These are phyloP conservation scores for Boloria selene DNA, from an alignment of 2,888 invertebrate species.

Conservation along the genomic window DNA sequence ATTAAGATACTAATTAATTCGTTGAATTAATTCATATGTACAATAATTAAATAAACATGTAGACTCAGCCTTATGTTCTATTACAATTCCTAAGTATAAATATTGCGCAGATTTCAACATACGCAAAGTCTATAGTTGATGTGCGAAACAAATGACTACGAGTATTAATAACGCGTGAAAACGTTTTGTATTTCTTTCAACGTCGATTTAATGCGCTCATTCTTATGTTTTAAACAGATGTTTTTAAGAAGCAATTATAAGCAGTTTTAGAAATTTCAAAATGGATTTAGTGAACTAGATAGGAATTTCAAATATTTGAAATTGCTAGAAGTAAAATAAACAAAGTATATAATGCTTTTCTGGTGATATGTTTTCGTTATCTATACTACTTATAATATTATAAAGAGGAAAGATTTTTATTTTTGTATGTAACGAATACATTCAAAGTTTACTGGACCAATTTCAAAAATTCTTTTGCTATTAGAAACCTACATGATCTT, in stretches of 20 bases:
- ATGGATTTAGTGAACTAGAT: not conserved
- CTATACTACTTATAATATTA: too few species aligned
- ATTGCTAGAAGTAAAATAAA: too few species aligned
- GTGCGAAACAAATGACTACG: constrained; percentile 5
- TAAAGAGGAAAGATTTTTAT: too few species aligned
- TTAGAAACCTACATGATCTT: too few species aligned
- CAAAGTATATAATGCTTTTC: too few species aligned
- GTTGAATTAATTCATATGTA: too few species aligned
- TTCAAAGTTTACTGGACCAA: too few species aligned
- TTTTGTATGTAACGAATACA: too few species aligned
- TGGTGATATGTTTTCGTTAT: too few species aligned
- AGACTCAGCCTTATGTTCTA: constrained; percentile 3
- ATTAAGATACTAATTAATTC: too few species aligned
- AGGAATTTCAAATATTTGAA: not conserved
- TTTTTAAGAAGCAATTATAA: constrained; percentile 5
- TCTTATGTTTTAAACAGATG: not conserved
- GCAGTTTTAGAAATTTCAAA: constrained; percentile 1
- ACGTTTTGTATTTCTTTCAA: constrained; percentile 24
- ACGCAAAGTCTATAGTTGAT: constrained; percentile 8
- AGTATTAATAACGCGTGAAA: constrained; percentile 21
- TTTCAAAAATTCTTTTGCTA: too few species aligned
- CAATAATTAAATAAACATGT: not conserved
- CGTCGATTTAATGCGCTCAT: constrained; percentile 8
- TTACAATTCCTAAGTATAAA: constrained; percentile 14
- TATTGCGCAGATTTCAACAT: constrained; percentile 8